Conservation (phyloP, 2,113 vertebrate genomes). For the Sphyrna mokarran region DNA sequence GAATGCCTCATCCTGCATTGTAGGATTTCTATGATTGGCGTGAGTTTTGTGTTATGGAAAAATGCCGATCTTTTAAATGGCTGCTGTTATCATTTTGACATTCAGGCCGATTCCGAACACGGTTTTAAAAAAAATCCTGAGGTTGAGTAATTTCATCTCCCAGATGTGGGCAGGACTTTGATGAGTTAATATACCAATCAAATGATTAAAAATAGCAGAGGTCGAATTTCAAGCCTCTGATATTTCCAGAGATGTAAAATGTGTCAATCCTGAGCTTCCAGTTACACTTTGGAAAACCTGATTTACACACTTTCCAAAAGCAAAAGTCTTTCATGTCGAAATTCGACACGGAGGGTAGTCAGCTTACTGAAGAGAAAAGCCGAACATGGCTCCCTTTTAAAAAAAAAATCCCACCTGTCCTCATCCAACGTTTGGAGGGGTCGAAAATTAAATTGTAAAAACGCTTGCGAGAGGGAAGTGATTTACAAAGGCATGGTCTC, state of each 20-base stretch:
- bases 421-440: not conserved
- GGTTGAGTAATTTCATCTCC: slow-evolving; percentile 41
- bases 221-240: slow-evolving; percentile 54
- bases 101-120: slow-evolving; percentile 26
- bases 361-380: not conserved
- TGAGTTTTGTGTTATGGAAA: not conserved
- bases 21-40: not conserved
- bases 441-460: not conserved
- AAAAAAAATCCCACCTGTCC: not conserved
- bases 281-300: slow-evolving; percentile 35
- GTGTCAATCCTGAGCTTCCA: slow-evolving; percentile 50
- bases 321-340: not conserved
- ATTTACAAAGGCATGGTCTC: not conserved
- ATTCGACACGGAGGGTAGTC: not conserved
- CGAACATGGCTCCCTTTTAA: not conserved
- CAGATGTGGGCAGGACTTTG: slow-evolving; percentile 46
- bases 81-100: slow-evolving; percentile 1
- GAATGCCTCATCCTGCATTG: no score
- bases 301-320: not conserved
- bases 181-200: slow-evolving; percentile 59
- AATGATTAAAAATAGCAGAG: slow-evolving; percentile 61
- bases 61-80: not conserved
- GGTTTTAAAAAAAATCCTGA: slow-evolving; percentile 41
- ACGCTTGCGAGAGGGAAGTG: not conserved
- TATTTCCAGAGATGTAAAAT: slow-evolving; percentile 57